Evolutionary conservation across 2,888 invertebrate genomes (phyloP).

Genomic region (Pachliopta kotzebuea): DNA sequence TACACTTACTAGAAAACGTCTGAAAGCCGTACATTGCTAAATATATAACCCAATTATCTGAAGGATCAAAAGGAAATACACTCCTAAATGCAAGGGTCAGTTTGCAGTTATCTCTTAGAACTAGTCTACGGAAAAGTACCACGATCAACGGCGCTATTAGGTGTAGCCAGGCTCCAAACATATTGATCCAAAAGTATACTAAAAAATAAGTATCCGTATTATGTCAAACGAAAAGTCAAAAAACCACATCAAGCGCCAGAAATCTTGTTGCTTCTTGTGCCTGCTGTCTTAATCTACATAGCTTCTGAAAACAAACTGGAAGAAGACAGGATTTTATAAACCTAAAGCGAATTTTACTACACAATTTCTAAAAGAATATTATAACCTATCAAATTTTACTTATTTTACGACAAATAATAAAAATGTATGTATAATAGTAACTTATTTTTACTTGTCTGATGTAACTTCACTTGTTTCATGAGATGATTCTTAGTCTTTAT

Average conservation of each 20-base stretch:
- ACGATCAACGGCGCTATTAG: constrained; percentile 43
- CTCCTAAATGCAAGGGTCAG: constrained; percentile 48
- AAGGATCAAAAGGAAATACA: constrained; percentile 49
- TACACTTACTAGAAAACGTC: constrained; percentile 48
- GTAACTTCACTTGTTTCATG: background rate
- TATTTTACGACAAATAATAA: too few relatives aligned
- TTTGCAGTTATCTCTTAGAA: constrained; percentile 44
- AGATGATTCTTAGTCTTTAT: background rate
- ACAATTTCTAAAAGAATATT: too few relatives aligned
- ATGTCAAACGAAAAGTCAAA: too few relatives aligned
- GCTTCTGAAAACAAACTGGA: too few relatives aligned
- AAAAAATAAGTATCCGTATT: constrained; percentile 28
- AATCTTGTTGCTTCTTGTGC: too few relatives aligned
- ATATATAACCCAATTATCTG: constrained; percentile 47
- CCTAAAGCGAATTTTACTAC: too few relatives aligned
- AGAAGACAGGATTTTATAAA: too few relatives aligned
- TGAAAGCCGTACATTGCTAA: constrained; percentile 48
- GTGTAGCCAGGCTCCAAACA: constrained; percentile 47
- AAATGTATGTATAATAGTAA: background rate
- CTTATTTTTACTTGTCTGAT: background rate
- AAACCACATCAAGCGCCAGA: too few relatives aligned
- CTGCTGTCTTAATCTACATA: too few relatives aligned
- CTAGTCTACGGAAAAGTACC: constrained; percentile 41
- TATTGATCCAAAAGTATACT: constrained; percentile 50
- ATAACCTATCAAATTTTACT: too few relatives aligned